Base-by-base conservation (phyloP, 2,888 invertebrate species). In the Timema podura region DNA sequence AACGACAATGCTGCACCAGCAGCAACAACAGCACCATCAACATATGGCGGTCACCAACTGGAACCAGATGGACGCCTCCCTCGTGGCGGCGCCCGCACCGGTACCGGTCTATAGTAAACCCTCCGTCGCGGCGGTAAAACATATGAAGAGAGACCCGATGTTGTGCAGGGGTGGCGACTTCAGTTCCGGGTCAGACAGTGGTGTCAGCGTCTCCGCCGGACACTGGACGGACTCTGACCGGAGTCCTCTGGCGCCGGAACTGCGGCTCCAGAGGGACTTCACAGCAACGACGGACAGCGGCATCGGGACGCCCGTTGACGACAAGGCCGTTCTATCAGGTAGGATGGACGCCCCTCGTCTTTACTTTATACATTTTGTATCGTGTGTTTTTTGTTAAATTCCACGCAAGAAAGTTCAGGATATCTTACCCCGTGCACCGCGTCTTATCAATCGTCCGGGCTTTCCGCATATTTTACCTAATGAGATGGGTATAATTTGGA, bases 221-320 rank as follows among this genome's bases (percentile, higher is more conserved):
- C 75, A 75, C 57, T 75, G 75, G 75, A 75, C 75, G 30, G 75
- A 75, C 64, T 74, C 75, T 2, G 75, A 75, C 10, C 69, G 75
- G 10, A 75, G 75, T 64, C 75, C 75, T 61, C 47, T 71, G 59
- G 74, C 75, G 54, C 57, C 73, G 46, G 74, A 74, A 54, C 68
- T 72, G 9, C 72, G 72, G 44, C 71, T 67, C 51, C 74, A 68
- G 54, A 69, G 71, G 65, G 71, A 71, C 67, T 73, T 71, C 67
- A 49, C 68, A 49, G 2, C 54, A 54, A 16, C 61, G 6, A 66
- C 72, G 5, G 73, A 73, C 71, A 73, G 72, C 59, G 73, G 73
- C 61, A 71, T 74, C 57, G 70, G 72, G 45, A 74, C 73, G 48
- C 74, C 74, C 13, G 73, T 74, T 6, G 73, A 73, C 67, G 73